Evolutionary conservation across 2,888 invertebrate species (phyloP).

Genomic region (Dryobotodes eremita): DNA sequence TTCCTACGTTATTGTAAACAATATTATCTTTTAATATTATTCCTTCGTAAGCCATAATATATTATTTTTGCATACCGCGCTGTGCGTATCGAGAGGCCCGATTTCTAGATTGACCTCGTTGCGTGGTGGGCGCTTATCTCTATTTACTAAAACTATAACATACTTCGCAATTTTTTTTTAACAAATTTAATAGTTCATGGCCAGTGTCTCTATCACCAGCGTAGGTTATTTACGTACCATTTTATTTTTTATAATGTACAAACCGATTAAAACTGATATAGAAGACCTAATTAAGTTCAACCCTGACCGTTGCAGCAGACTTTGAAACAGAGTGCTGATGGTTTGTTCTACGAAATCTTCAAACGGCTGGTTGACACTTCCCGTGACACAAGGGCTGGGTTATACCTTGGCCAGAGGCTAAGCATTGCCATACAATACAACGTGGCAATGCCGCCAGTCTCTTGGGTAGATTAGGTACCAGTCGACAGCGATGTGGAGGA

Average conservation of each 20-base stretch:
- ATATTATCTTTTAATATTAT: background rate
- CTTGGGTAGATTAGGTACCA: too few relatives aligned
- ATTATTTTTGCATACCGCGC: background rate
- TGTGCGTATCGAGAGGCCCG: background rate
- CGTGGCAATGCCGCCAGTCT: too few relatives aligned
- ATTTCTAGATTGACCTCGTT: slow-evolving; percentile 24
- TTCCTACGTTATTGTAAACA: background rate
- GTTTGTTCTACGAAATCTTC: too few relatives aligned
- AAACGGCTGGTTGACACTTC: too few relatives aligned
- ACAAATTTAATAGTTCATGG: slow-evolving; percentile 7
- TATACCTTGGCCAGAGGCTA: too few relatives aligned
- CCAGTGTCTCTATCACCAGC: background rate
- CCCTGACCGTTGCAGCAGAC: background rate
- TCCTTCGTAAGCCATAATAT: background rate
- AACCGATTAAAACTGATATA: too few relatives aligned
- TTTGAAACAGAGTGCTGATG: background rate
- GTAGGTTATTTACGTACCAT: background rate
- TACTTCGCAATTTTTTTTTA: background rate
- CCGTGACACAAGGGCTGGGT: too few relatives aligned
- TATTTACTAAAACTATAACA: background rate
- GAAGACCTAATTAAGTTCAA: background rate
- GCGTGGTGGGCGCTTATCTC: slow-evolving; percentile 4
- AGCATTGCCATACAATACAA: too few relatives aligned
- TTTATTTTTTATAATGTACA: background rate
- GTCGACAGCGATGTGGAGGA: too few relatives aligned